These are phyloP conservation scores for Corythornis madagascariensis DNA, from an alignment of 2,113 vertebrate species.

Conservation along the genomic window DNA sequence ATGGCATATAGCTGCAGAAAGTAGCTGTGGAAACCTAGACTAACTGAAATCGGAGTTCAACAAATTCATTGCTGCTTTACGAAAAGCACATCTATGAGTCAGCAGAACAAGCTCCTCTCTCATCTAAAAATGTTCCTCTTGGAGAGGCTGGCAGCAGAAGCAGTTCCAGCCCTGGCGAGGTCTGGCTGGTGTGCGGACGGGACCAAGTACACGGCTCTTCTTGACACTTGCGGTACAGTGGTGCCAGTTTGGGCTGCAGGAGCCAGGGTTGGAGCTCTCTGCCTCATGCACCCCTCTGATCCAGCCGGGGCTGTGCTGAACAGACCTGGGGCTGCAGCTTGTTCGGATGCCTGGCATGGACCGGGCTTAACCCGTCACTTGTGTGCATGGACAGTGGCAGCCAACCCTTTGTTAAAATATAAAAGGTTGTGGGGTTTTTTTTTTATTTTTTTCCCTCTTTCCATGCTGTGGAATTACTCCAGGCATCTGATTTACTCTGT, in stretches of 20 bases:
- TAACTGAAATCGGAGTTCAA: background rate
- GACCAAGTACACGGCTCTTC: background rate
- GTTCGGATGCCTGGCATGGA: background rate
- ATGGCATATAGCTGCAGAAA: background rate
- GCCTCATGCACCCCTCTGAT: rapidly evolving
- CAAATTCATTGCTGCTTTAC: background rate
- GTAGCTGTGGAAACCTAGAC: background rate
- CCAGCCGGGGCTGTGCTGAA: background rate
- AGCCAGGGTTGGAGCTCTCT: background rate
- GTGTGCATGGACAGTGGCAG: rapidly evolving
- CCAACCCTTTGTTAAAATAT: background rate
- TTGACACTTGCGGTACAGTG: rapidly evolving
- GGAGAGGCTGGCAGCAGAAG: background rate
- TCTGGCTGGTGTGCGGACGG: background rate
- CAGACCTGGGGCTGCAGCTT: background rate
- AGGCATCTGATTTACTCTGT: conserved; percentile 30
- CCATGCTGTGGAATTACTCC: background rate
- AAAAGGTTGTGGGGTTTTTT: background rate
- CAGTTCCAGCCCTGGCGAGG: background rate
- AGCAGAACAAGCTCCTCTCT: conserved; percentile 8
- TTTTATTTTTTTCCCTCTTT: background rate
- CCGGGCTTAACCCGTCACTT: rapidly evolving
- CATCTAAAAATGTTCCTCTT: background rate
- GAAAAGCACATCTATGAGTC: conserved; percentile 10
- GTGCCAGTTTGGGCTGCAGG: background rate